Base-by-base conservation (phyloP, 2,888 invertebrate species). In the Lydus trimaculatus region DNA sequence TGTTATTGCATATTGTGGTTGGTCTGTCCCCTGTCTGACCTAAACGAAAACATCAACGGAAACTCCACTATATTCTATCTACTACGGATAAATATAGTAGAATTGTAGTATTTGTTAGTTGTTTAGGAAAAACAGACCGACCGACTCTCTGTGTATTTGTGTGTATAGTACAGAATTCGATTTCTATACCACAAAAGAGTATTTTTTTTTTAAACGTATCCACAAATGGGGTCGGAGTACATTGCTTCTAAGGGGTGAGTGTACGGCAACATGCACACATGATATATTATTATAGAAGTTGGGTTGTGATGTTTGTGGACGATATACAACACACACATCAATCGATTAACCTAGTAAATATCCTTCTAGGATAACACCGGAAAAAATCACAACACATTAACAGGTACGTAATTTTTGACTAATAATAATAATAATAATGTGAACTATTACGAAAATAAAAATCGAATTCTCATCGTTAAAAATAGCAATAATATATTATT, bases 211-310 rank as follows among this genome's bases (percentile, higher is more conserved):
- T 7, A 15, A 52, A 56, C 25, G 56, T 56, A 13, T 52, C 28
- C 56, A 56, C 56, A 56, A 56, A 56, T 56, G 56, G 56, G 56
- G 56, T 56, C 56, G 56, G 25, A 56, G 15, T 56, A 28, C 25
- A 56, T 28, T 56, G n/a, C 28, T 56, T 28, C 28, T 28, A 56
- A 56, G 56, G 56, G 56, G 25, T 56, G 56, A 56, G 28, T 56
- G 56, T 4, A 56, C 56, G 56, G 3, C 48, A 9, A 52, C 13
- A 48, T 20, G 17, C 52, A 52, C 13, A 56, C 25, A 25, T 25
- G 25, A 13, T 20, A 56, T 25, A 25, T 56, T 48, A n/a, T 11
- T 15, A n/a, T n/a, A 11, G 17, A 9, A 2, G 48, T 48, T 48
- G 3, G 48, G 20, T 20, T 20, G 48, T 20, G 11, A 20, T 20